Base-by-base conservation (phyloP, 2,888 invertebrate genomes). In the Apotomis turbidana region DNA sequence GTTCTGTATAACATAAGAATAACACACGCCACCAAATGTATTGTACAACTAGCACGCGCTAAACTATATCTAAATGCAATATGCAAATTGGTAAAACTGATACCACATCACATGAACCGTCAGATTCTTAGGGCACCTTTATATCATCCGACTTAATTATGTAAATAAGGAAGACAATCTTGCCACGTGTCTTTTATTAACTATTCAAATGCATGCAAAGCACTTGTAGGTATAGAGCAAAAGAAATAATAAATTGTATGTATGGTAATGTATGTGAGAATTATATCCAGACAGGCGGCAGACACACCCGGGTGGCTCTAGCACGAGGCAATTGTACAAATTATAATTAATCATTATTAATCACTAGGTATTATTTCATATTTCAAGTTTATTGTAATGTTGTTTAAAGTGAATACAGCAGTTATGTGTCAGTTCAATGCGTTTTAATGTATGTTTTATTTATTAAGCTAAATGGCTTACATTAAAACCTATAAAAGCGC, bases 211-310 rank as follows among this genome's bases (percentile, higher is more conserved):
- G 76, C 84, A 91, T 90, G 89, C 88, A 89, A 90, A 90, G 83
- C 81, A 84, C 82, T 87, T 83, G 87, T 87, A 89, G 88, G 87
- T 85, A 88, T 87, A 83, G 85, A 75, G 84, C 83, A 83, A 86
- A 87, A 87, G 84, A 88, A 87, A 87, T 87, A 86, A 86, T 84
- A 87, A 87, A 87, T 87, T 85, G 83, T 89, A 83, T 80, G 81
- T 88, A 90, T 90, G 89, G 81, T 83, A 91, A 91, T 91, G 80
- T 87, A 86, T 88, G 87, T 89, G 85, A 82, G 88, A 89, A 87
- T 82, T 86, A 82, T 70, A 85, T 84, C 83, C 87, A 85, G 83
- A 82, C 84, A 83, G 57, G 60, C 49, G 55, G 51, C 77, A 81
- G 79, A 79, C 80, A 77, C 77, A 77, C 46, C 55, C 27, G 77